Evolutionary conservation across 2,113 vertebrate species (phyloP).

Genomic region (Ptychochromis oligacanthus): DNA sequence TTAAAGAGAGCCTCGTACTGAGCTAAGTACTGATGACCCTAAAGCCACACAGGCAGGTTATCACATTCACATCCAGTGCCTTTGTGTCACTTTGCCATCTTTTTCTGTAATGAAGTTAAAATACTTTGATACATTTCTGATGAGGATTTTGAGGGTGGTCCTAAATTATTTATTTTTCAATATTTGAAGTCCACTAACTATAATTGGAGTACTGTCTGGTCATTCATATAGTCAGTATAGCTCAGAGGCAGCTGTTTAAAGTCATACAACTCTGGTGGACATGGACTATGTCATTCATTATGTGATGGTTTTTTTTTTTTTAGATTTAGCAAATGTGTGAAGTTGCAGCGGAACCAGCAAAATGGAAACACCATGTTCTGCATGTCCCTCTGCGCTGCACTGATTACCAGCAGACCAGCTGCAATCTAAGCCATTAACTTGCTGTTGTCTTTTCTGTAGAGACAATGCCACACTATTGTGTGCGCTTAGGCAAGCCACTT

Average conservation of each 20-base stretch:
- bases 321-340: neutral
- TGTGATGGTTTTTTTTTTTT: neutral
- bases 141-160: constrained; percentile 11
- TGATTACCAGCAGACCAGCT: constrained; percentile 6
- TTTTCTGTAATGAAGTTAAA: neutral
- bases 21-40: neutral
- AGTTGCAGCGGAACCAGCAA: neutral
- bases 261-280: neutral
- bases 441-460: constrained; percentile 7
- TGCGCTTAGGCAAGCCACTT: constrained; percentile 12
- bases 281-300: neutral
- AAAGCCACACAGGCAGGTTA: neutral
- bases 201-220: constrained; percentile 8
- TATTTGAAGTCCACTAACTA: constrained; percentile 10
- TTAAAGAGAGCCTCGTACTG: neutral
- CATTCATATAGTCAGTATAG: neutral
- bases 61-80: neutral
- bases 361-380: neutral
- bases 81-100: neutral
- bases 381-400: neutral
- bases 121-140: constrained; percentile 5
- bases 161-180: constrained; percentile 16
- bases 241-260: constrained; percentile 1
- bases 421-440: constrained; percentile 22
- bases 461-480: constrained; percentile 42